Percentiles rank a stretch among this genome's conserved stretches.
Conservation (phyloP, 2,113 vertebrate genomes). For the Scortum barcoo region DNA sequence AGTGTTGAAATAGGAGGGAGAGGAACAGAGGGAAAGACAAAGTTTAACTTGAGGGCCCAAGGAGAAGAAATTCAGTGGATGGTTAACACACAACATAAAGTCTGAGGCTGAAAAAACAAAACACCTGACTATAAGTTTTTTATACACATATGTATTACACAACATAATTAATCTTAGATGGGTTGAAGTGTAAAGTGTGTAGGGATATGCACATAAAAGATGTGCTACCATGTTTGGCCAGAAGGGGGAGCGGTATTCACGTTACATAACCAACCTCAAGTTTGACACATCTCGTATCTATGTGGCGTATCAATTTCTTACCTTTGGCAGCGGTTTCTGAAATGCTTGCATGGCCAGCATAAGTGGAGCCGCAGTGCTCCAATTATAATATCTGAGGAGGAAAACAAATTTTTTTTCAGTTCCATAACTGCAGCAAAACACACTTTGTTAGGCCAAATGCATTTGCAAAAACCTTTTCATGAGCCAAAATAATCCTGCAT, state of each 20-base stretch:
- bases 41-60: conserved; percentile 33
- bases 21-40: conserved; percentile 62
- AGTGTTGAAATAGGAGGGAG: conserved; percentile 37
- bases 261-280: not conserved
- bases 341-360: conserved; percentile 96
- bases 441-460: not conserved
- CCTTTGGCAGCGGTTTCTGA: conserved; percentile 98
- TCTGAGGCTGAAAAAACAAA: not conserved
- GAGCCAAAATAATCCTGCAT: not conserved
- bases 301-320: conserved; percentile 68
- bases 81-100: not conserved
- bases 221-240: conserved; percentile 40
- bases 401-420: conserved; percentile 34
- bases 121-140: not conserved
- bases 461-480: not conserved
- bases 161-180: not conserved
- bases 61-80: conserved; percentile 15
- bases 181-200: not conserved
- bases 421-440: conserved; percentile 3
- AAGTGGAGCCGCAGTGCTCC: conserved; percentile 93
- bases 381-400: conserved; percentile 93
- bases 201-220: not conserved
- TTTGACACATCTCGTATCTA: conserved; percentile 15
- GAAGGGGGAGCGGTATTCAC: conserved; percentile 29
- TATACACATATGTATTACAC: not conserved